These are phyloP conservation scores for Sphaerophoria taeniata DNA, from an alignment of 2,888 invertebrate genomes.

Conservation along the genomic window DNA sequence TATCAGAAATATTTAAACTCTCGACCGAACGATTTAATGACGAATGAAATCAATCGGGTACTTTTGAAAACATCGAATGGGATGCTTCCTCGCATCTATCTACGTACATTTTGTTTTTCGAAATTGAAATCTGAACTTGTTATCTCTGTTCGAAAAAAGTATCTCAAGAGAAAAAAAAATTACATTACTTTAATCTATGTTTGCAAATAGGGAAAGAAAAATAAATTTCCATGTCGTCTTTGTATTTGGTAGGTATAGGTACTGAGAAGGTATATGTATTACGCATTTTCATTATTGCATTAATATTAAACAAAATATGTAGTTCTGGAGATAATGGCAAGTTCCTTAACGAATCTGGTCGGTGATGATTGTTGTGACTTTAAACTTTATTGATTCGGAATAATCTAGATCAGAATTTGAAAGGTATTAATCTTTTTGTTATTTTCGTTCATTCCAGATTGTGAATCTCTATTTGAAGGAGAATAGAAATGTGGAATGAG, in stretches of 20 bases:
- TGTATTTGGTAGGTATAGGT: background rate
- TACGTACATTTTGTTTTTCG: slow-evolving; percentile 38
- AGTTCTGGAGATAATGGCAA: background rate
- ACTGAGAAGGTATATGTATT: background rate
- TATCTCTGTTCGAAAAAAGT: slow-evolving; percentile 35
- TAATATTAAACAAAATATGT: background rate
- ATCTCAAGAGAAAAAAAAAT: background rate
- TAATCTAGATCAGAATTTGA: background rate
- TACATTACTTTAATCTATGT: slow-evolving; percentile 11
- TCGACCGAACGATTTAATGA: slow-evolving; percentile 45
- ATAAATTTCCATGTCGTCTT: slow-evolving; percentile 27
- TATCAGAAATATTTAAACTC: slow-evolving; percentile 19
- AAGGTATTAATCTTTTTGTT: background rate
- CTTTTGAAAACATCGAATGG: slow-evolving; percentile 31
- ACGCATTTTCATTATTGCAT: slow-evolving; percentile 27
- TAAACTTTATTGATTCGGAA: background rate
- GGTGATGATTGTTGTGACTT: background rate
- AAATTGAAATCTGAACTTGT: slow-evolving; percentile 49
- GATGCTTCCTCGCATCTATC: slow-evolving; percentile 37
- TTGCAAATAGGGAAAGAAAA: slow-evolving; percentile 13
- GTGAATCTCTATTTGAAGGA: background rate
- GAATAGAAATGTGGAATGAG: too few species aligned
- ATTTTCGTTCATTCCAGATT: background rate
- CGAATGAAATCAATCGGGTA: slow-evolving; percentile 41
- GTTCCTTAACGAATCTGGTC: background rate